Base-by-base conservation (phyloP, 2,888 invertebrate genomes). In the Drosophila colorata region DNA sequence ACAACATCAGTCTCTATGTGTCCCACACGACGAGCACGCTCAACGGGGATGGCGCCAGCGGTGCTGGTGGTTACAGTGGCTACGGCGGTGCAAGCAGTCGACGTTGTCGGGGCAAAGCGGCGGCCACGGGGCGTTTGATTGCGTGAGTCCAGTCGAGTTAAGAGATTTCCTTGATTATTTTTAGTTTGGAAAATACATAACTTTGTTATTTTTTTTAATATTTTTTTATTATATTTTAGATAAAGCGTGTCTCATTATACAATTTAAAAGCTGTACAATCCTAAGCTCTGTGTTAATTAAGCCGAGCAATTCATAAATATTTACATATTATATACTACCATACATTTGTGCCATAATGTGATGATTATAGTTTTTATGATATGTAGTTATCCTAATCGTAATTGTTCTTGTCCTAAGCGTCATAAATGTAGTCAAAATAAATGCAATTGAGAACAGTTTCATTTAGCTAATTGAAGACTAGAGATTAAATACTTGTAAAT, bases 341-440 rank as follows among this genome's bases (percentile, higher is more conserved):
- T 81, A 70, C 72, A 77, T 88, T 74, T 90, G 90, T 90, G 90
- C 90, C 90, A 90, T 90, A 87, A 88, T 90, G 87, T 90, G 88
- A 90, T 85, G 88, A 87, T 87, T 86, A 86, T 83, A 84, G 87
- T 74, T 73, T 31, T 57, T 77, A 86, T 74, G 69, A 59, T 64
- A 61, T 43, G 20, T 78, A 85, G 73, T 77, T 78, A 78, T 80
- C 74, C 80, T 84, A 77, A 78, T 65, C 59, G 55, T 83, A 79
- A 68, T 79, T 72, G 69, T 85, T 76, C 51, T 80, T 73, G 47
- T 78, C 38, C 55, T 60, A 65, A 71, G 72, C 48, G 48, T 66
- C 41, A 60, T 53, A 37, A 44, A 44, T 58, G 55, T 58, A 49
- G 28, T 33, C 16, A 38, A 7, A 38, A 60, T 44, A 25, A 43